Evolutionary conservation across 1,140 invertebrate species (phyloP).

Genomic region (Caenorhabditis latens): DNA sequence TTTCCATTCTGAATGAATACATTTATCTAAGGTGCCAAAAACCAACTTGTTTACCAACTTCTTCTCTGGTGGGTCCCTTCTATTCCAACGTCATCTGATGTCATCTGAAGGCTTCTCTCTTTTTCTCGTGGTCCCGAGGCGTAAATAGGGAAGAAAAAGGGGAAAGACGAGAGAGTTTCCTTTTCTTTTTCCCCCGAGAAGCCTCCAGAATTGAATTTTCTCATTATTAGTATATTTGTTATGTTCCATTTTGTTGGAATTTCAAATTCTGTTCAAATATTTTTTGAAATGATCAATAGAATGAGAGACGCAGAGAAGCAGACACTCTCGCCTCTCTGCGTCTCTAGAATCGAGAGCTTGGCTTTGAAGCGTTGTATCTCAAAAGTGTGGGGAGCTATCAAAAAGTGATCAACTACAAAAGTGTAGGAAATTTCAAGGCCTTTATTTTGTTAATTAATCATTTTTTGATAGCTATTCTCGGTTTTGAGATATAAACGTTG

Average conservation of each 20-base stretch:
- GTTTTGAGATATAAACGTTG: neutral
- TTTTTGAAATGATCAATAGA: no score
- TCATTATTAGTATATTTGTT: no score
- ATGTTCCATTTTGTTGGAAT: no score
- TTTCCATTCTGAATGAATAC: neutral
- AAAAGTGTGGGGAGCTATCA: neutral
- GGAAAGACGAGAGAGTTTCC: neutral
- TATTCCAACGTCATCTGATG: constrained; percentile 42
- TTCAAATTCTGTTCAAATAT: no score
- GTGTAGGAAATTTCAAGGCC: neutral
- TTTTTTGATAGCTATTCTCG: neutral
- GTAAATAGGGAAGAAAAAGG: neutral
- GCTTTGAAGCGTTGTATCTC: neutral
- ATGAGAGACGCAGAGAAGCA: no score
- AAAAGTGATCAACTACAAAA: neutral
- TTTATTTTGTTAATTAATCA: neutral
- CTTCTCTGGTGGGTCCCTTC: neutral
- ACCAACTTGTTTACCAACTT: constrained; percentile 42
- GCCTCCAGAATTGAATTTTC: neutral
- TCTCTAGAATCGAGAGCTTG: neutral
- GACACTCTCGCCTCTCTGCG: no score
- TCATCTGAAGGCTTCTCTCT: neutral
- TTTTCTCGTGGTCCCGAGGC: neutral
- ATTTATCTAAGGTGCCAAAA: neutral
- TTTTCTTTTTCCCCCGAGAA: neutral